Evolutionary conservation across 2,113 vertebrate genomes (phyloP).

Genomic region (Gulo gulo): DNA sequence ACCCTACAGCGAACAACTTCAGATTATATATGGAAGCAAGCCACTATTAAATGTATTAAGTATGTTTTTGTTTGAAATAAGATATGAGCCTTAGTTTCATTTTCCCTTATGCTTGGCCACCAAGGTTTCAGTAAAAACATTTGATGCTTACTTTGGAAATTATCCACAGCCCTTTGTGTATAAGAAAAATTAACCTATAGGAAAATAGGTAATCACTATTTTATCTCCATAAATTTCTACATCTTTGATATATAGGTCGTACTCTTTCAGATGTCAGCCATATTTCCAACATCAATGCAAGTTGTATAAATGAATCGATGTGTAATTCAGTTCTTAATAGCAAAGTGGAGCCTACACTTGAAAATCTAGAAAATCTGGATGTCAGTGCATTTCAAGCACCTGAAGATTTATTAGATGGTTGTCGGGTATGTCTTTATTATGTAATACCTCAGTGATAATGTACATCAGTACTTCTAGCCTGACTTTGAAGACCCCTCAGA

Average conservation of each 20-base stretch:
- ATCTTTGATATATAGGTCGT: constrained; percentile 74
- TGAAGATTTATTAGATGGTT: constrained; percentile 96
- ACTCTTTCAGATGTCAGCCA: constrained; percentile 92
- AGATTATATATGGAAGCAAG: neutral
- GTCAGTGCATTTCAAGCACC: constrained; percentile 86
- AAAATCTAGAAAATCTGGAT: constrained; percentile 90
- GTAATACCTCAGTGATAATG: neutral
- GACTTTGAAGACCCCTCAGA: neutral
- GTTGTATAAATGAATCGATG: constrained; percentile 88
- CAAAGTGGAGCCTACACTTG: constrained; percentile 85
- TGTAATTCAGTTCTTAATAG: constrained; percentile 83
- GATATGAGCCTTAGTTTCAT: neutral
- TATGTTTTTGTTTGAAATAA: constrained; percentile 42
- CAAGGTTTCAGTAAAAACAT: constrained; percentile 10
- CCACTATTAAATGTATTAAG: constrained; percentile 9
- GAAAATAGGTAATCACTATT: neutral
- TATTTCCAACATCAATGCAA: constrained; percentile 91
- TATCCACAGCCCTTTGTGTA: neutral
- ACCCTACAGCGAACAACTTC: constrained; percentile 15
- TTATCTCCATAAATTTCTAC: neutral
- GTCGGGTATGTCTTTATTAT: constrained; percentile 86
- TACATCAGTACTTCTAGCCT: neutral
- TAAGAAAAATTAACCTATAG: constrained; percentile 4
- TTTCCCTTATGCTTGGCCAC: neutral
- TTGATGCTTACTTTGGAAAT: neutral